Evolutionary conservation across 2,888 invertebrate species (phyloP).

Genomic region (Alcis repandata): DNA sequence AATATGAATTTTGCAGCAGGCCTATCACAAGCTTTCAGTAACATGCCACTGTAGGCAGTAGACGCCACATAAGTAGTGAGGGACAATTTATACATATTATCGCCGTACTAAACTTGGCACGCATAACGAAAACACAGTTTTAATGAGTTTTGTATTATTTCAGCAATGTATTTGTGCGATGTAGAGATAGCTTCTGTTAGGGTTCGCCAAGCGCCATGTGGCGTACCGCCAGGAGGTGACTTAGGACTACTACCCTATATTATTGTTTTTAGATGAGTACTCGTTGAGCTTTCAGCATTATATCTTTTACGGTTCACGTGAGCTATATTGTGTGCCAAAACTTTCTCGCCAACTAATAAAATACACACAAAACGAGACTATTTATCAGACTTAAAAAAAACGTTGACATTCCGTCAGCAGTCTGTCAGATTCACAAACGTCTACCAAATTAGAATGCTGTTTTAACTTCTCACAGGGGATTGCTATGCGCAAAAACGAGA

Average conservation of each 20-base stretch:
- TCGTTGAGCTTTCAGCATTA: conserved; percentile 21
- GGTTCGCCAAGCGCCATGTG: conserved; percentile 53
- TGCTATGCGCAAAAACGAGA: neutral
- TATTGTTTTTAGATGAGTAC: conserved; percentile 9
- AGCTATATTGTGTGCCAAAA: neutral
- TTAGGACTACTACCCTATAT: conserved; percentile 39
- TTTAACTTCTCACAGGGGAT: neutral
- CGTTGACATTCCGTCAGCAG: neutral
- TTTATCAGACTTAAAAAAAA: neutral
- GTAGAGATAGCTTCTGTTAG: conserved; percentile 16
- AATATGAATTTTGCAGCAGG: neutral
- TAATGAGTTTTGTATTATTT: conserved; percentile 51
- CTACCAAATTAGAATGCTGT: too few species aligned
- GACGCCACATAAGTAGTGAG: neutral
- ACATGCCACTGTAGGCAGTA: neutral
- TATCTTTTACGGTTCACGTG: neutral
- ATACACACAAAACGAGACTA: neutral
- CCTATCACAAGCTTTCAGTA: conserved; percentile 14
- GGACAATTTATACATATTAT: conserved; percentile 19
- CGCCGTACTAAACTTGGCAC: conserved; percentile 50
- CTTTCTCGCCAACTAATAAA: neutral
- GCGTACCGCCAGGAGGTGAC: conserved; percentile 54
- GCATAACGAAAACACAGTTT: conserved; percentile 51
- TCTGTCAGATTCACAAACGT: too few species aligned
- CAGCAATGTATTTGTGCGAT: conserved; percentile 24